Evolutionary conservation across 2,113 vertebrate genomes (phyloP), one percentile per base, ranked within the genome.

Genomic region (Microcebus jonahi): DNA sequence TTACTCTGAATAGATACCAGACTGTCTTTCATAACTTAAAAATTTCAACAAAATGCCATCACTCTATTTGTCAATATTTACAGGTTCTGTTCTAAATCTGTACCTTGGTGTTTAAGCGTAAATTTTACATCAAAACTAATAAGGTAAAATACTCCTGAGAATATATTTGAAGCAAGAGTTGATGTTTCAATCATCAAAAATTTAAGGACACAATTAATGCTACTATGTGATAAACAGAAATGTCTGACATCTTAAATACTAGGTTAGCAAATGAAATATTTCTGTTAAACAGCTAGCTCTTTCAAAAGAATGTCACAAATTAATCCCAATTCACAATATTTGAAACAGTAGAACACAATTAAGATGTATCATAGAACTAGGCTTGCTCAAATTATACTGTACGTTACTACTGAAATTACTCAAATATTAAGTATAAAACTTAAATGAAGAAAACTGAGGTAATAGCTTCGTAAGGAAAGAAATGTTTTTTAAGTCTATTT

Each of bases 1-100:
- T 73, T 89, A 89, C 34, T 91, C 57, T 93, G 25, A 93, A 86
- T 80, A 91, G 20, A 81, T 39, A 85, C 11, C 48, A 92, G 93
- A 81, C 18, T 31, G 50, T 48, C 45, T 93, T 95, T 83, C 53
- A 48, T 34, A 75, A 70, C 59, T 57, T 88, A 94, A 75, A 95
- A 93, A 42, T 11, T 65, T 81, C 45, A 94, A 96, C 42, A 89
- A 50, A 93, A 86, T 2, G 5, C 42, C 36, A 84, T 39, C 65
- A 48, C 29, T 90, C 81, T n/a, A n/a, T 53, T 68, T 63, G 45
- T 79, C 34, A 96, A 91, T 31, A 61, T 81, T 83, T 84, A 80
- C 3, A 84, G 31, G 4, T 79, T 73, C 81, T 71, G 18, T 73
- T 92, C 1, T 21, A 84, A 79, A 57, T 45, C 48, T 87, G n/a